Evolutionary conservation across 2,888 invertebrate genomes (phyloP), one percentile per base, ranked within the genome.

Genomic region (Drosophila algonquin): DNA sequence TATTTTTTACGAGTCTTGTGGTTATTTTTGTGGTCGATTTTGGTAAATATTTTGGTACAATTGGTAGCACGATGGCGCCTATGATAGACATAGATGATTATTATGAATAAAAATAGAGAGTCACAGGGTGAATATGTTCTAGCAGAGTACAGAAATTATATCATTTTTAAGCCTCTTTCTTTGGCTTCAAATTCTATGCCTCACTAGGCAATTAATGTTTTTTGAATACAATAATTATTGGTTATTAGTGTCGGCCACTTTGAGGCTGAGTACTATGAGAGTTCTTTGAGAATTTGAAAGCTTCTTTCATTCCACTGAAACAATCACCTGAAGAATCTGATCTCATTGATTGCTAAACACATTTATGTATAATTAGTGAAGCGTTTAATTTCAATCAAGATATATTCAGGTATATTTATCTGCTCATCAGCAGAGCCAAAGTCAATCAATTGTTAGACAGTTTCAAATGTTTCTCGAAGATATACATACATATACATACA

Each of bases 381-480:
- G 56, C 56, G 52, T 60, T 74, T 67, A 56, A 45, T 67, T 46
- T 57, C 40, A 60, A 72, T 71, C 65, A 72, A 55, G 54, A 53
- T 60, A 27, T 47, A 67, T 70, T 69, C 45, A 60, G n/a, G 40
- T 40, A 6, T 44, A 56, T 60, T 59, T 46, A n/a, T 10, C 60
- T 46, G 64, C 65, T 57, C 80, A 79, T 76, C 84, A 63, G 74
- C 77, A 77, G 81, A 55, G 81, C 72, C 65, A 62, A 60, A 60
- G 64, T 68, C 57, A 63, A 58, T 61, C 62, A 57, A 59, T 75
- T 57, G 63, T 59, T 46, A 71, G 48, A 30, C 16, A 40, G 76
- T 63, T 48, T 80, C 75, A 87, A 76, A 68, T 62, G 61, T 64
- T 65, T 62, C 65, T 46, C 47, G 75, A 64, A 64, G 63, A 48